These are phyloP conservation scores for Bombus polaris DNA, from an alignment of 1,140 invertebrate species.

Conservation along the genomic window DNA sequence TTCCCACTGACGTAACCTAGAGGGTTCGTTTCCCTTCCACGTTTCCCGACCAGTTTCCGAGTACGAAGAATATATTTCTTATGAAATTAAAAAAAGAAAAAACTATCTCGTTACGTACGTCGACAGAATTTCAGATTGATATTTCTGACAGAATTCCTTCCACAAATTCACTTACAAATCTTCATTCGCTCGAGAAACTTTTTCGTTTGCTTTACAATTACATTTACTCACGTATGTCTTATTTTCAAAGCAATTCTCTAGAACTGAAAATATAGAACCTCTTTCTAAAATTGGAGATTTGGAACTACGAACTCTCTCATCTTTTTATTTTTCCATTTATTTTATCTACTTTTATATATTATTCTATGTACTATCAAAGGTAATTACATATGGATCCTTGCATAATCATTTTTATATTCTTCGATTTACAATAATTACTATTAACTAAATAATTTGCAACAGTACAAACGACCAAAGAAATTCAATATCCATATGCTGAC, in stretches of 20 bases:
- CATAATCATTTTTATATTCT: not conserved
- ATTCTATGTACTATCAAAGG: not conserved
- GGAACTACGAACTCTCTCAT: not conserved
- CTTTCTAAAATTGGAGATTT: not conserved
- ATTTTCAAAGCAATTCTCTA: too few relatives aligned
- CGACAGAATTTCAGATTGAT: too few relatives aligned
- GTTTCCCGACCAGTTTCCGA: not conserved
- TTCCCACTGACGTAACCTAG: conserved; percentile 25
- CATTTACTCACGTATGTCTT: too few relatives aligned
- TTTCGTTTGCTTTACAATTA: too few relatives aligned
- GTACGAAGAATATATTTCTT: not conserved
- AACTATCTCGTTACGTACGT: too few relatives aligned
- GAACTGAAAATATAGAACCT: not conserved
- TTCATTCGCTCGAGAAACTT: too few relatives aligned
- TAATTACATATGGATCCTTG: not conserved
- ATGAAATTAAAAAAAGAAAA: not conserved
- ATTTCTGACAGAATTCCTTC: too few relatives aligned
- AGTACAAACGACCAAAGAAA: not conserved
- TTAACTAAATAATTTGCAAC: too few relatives aligned
- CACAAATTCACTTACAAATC: too few relatives aligned
- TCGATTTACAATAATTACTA: not conserved
- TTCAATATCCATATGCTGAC: not conserved
- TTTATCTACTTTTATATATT: not conserved
- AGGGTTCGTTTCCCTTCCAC: conserved; percentile 6
- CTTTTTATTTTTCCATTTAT: not conserved